Base-by-base conservation (phyloP, 2,888 invertebrate genomes). In the Zhuqinia jingwanae region DNA sequence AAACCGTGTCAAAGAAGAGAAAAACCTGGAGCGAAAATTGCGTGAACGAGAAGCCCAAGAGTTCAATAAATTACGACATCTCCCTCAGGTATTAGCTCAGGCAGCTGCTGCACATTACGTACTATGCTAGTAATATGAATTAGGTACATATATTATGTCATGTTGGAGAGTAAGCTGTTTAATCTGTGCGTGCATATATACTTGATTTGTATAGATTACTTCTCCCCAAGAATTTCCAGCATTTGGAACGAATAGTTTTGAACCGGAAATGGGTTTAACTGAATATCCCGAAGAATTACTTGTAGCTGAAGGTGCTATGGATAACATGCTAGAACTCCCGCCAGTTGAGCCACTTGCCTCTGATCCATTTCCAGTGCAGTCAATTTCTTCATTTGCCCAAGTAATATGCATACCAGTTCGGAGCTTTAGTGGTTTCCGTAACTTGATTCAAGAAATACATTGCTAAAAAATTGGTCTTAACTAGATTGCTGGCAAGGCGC, bases 1-100 rank as follows among this genome's bases (percentile, higher is more conserved):
- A 63, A 95, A 95, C 8, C 94, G 95, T 27, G 95, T 95, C 58
- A 94, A 95, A 11, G 96, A 97, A 17, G 98, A 98, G 92, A 95
- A 88, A 95, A 95, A n/a, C 95, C 95, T 88, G 95, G 94, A 80
- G 95, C 94, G 89, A 95, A 95, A 90, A 95, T 96, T 92, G 94
- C 96, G 92, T 93, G 95, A 91, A 93, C 79, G 84, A 22, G 80
- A 84, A 68, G 47, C 65, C 11, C 11, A 45, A 22, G 86, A 86
- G 11, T 81, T 58, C 17, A 82, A 63, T 75, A 81, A 81, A 17
- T 47, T 80, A 8, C 75, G 60, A 2, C 65, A 79, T 2, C 58
- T 63, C 13, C 89, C 88, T 0, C 68, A 83, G 87, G 88, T 89
- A 75, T n/a, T n/a, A n/a, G n/a, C n/a, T n/a, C n/a, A n/a, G n/a